These are phyloP conservation scores for Eupithecia inturbata DNA, from an alignment of 2,888 invertebrate species.

Conservation along the genomic window DNA sequence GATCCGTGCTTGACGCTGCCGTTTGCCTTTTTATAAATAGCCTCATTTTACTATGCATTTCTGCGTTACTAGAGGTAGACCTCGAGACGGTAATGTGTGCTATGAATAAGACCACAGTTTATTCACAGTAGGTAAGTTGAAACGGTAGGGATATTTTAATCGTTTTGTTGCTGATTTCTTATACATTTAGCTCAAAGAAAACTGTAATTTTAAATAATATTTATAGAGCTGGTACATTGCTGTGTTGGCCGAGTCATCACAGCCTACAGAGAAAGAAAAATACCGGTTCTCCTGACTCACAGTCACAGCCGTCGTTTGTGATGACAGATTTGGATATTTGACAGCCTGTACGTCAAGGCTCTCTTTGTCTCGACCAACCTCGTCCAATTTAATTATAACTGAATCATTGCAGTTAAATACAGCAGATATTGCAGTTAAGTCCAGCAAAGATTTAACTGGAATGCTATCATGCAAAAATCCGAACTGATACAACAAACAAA, in stretches of 20 bases:
- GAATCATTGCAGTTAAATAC: neutral
- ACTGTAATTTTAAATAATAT: neutral
- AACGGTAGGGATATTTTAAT: neutral
- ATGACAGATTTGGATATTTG: neutral
- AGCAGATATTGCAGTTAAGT: neutral
- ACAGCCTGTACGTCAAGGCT: neutral
- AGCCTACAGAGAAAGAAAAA: neutral
- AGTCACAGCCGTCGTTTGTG: neutral
- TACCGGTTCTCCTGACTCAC: too few species aligned
- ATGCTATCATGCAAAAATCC: neutral
- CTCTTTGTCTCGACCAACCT: neutral
- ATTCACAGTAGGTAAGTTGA: neutral
- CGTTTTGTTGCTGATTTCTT: neutral
- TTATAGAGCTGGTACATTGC: too few species aligned
- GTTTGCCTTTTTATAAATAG: constrained; percentile 12
- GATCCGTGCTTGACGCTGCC: constrained; percentile 25
- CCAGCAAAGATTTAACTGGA: neutral
- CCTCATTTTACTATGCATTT: constrained; percentile 4
- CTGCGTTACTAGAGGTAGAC: too few species aligned
- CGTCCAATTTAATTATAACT: neutral
- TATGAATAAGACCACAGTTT: neutral
- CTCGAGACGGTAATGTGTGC: neutral
- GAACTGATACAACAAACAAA: constrained; percentile 1
- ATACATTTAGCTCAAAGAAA: neutral
- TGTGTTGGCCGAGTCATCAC: neutral